A percentile compares a stretch with the other conserved stretches of the same genome.
Evolutionary conservation across 2,113 vertebrate species (phyloP).

Genomic region (Alethe castanea): DNA sequence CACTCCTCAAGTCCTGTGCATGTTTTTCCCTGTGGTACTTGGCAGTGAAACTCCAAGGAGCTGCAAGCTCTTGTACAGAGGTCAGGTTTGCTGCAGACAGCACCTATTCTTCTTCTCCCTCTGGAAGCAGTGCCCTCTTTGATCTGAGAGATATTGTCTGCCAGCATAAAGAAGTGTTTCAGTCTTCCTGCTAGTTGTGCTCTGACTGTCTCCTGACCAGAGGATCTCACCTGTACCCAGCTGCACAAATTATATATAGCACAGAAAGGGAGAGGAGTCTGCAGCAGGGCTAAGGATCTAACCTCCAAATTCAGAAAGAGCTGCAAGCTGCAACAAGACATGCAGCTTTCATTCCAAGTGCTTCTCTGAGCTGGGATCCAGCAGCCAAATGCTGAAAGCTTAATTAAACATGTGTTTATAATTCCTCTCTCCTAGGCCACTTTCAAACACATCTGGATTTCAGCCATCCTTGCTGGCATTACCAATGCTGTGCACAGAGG

Average conservation of each 20-base stretch:
- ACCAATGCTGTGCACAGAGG: not conserved
- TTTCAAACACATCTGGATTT: not conserved
- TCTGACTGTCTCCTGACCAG: slow-evolving; percentile 3
- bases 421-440: not conserved
- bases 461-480: not conserved
- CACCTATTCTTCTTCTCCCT: not conserved
- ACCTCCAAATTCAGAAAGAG: not conserved
- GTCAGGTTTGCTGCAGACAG: slow-evolving; percentile 27
- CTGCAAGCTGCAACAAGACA: not conserved
- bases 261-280: not conserved
- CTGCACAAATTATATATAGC: not conserved
- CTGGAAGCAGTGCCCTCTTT: slow-evolving; percentile 34
- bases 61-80: slow-evolving; percentile 33
- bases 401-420: not conserved
- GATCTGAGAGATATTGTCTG: slow-evolving; percentile 20
- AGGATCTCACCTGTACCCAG: not conserved
- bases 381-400: not conserved
- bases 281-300: not conserved
- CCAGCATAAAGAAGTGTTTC: not conserved
- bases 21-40: not conserved
- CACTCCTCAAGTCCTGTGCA: not conserved
- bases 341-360: not conserved
- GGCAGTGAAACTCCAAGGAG: not conserved
- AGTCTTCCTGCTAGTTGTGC: not conserved
- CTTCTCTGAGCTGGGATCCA: not conserved